Base-by-base conservation (phyloP, 2,113 vertebrate genomes). In the Salvator merianae region DNA sequence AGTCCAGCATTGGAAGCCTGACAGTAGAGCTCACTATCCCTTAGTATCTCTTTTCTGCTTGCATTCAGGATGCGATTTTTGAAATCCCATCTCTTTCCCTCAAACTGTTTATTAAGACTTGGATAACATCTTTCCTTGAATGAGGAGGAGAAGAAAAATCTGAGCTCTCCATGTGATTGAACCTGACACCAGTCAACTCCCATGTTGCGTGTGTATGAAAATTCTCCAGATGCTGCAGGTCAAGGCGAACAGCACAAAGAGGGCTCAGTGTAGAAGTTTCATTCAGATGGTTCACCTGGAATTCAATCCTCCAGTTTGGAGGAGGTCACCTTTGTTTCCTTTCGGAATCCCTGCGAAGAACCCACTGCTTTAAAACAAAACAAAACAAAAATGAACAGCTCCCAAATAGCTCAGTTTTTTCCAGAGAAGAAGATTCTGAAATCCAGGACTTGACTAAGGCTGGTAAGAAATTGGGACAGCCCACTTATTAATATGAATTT, bases 251-350 rank as follows among this genome's bases (percentile, higher is more conserved):
- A 32, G 0, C 13, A 87, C 84, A 84, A 79, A 90, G 69, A 74
- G 38, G 38, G 5, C 34, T 89, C 82, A 71, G 77, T 76, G 76
- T 0, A 9, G 86, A 82, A 85, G 66, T 55, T 70, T 75, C 38
- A 0, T 0, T 90, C 87, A 77, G 32, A 50, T 66, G 26, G 77
- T 88, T 87, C 72, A 43, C 88, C 90, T 90, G 82, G 85, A 93
- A 90, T 62, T 55, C 13, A 2, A 12, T 88, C 71, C 86, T 83
- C 79, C 72, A 53, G 84, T 3, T 82, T 90, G 14, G 28, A 79
- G 0, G 5, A 92, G 77, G 91, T 87, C 69, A 82, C 83, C 65
- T 77, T 28, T n/a, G 84, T n/a, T 82, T 93, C 91, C 82, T 80
- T 87, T 91, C 79, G 63, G 86, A 92, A 86, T 75, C 24, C 0